These are phyloP conservation scores for Todus mexicanus DNA, from an alignment of 2,797 vertebrate species.

Conservation along the genomic window DNA sequence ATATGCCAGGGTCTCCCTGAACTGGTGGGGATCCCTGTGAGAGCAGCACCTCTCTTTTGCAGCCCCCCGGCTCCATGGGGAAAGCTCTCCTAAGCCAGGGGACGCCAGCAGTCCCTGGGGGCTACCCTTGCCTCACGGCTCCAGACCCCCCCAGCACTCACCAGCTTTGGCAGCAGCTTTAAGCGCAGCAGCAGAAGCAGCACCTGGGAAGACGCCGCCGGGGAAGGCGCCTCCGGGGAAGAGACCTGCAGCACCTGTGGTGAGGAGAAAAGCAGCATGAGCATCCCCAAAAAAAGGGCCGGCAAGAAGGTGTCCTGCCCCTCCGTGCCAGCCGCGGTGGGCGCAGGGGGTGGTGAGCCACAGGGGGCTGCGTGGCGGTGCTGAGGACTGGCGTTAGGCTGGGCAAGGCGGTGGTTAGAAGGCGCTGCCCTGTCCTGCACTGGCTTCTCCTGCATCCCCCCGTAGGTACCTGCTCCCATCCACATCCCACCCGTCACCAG, in stretches of 20 bases:
- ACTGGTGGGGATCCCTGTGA: neutral
- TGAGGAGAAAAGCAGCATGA: neutral
- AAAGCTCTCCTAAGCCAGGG: neutral
- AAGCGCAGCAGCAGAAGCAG: conserved; percentile 51
- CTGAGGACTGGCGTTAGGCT: neutral
- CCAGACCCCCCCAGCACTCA: neutral
- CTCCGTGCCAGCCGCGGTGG: accelerated
- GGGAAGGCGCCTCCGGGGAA: conserved; percentile 33
- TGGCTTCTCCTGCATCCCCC: neutral
- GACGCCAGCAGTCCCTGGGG: neutral
- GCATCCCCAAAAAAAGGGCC: neutral
- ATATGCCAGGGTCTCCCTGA: accelerated
- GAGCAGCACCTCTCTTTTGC: neutral
- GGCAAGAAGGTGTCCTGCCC: neutral
- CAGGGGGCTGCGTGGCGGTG: accelerated
- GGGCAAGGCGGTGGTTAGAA: neutral
- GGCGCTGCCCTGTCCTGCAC: neutral
- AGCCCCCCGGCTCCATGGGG: neutral
- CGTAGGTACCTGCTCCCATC: neutral
- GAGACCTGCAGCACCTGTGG: conserved; percentile 29
- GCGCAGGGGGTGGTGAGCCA: accelerated
- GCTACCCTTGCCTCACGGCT: too few species aligned
- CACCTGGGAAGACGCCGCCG: conserved; percentile 41
- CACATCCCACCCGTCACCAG: neutral
- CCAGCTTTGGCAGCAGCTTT: conserved; percentile 78